Base-by-base conservation (phyloP, 2,888 invertebrate species). In the Bhutanitis thaidina region DNA sequence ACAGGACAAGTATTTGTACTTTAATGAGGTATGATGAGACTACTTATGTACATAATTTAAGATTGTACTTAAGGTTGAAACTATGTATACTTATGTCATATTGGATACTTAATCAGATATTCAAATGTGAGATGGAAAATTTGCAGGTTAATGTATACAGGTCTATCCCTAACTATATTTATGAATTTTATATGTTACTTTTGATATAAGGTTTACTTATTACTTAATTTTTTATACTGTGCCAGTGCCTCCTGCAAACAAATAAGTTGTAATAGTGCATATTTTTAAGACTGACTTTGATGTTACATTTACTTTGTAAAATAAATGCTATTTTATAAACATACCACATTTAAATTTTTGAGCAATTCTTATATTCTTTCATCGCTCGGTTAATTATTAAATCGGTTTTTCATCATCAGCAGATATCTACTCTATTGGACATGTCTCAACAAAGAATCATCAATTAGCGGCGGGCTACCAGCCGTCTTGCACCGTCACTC, bases 241-340 rank as follows among this genome's bases (percentile, higher is more conserved):
- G 86, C 82, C 85, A 85, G 86, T 87, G 85, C 87, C 87, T 86
- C 70, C 63, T 73, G 74, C 81, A 80, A 29, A 36, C 75, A 71
- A 74, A 64, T 80, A 77, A 74, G 68, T 67, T 69, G 59, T 69
- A 72, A 72, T 68, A 70, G 71, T 74, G 78, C 71, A 71, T 84
- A 81, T 72, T 80, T 75, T 81, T 88, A 88, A 88, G 88, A 88
- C 87, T 88, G 87, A 88, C 74, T 69, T 80, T 62, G 66, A 79
- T 79, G 77, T 85, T 84, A 80, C 83, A 76, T 80, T 74, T 77
- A 64, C 75, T 75, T 78, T 60, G 45, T 59, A 64, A 53, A 58
- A 45, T 44, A 36, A 25, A 44, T 36, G 29, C 41, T 49, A 45
- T 54, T 55, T 51, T 43, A 20, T 50, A 45, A 49, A 46, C 1